Conservation (phyloP, 2,888 invertebrate genomes). For the Andrena bicolor region DNA sequence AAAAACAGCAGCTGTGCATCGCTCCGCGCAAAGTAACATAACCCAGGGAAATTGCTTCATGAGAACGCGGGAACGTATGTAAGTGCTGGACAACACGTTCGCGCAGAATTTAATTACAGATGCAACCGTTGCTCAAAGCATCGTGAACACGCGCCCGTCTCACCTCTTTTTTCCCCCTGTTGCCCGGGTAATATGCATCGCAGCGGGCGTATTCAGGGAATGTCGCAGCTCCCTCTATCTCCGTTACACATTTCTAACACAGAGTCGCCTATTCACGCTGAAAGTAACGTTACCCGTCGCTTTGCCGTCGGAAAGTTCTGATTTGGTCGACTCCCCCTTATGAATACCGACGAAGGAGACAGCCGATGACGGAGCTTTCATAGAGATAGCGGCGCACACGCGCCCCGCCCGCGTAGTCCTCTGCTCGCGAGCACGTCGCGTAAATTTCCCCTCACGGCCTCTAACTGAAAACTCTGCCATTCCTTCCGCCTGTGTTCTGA, state of each 20-base stretch:
- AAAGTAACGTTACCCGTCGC: constrained; percentile 50
- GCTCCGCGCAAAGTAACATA: neutral
- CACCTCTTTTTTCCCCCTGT: constrained; percentile 11
- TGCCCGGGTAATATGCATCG: neutral
- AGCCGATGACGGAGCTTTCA: constrained; percentile 60
- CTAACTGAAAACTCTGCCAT: constrained; percentile 23
- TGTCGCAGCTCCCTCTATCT: constrained; percentile 19
- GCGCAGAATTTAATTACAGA: constrained; percentile 14
- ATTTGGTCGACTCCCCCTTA: constrained; percentile 50
- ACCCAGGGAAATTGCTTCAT: neutral
- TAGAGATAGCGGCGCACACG: constrained; percentile 39
- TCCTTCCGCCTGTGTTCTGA: constrained; percentile 29
- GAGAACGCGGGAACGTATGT: constrained; percentile 8
- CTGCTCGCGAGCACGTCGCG: constrained; percentile 59
- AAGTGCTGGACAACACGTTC: constrained; percentile 5
- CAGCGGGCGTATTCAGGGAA: constrained; percentile 6
- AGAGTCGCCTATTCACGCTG: constrained; percentile 41
- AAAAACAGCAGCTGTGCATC: neutral
- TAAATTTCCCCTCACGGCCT: constrained; percentile 67
- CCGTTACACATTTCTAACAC: constrained; percentile 41
- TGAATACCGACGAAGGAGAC: constrained; percentile 59
- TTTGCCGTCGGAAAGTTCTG: constrained; percentile 49
- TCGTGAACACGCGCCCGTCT: neutral
- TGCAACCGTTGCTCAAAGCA: constrained; percentile 3
- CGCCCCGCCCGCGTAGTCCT: constrained; percentile 47